Conservation (phyloP, 2,797 vertebrate species). For the Loriculus beryllinus region DNA sequence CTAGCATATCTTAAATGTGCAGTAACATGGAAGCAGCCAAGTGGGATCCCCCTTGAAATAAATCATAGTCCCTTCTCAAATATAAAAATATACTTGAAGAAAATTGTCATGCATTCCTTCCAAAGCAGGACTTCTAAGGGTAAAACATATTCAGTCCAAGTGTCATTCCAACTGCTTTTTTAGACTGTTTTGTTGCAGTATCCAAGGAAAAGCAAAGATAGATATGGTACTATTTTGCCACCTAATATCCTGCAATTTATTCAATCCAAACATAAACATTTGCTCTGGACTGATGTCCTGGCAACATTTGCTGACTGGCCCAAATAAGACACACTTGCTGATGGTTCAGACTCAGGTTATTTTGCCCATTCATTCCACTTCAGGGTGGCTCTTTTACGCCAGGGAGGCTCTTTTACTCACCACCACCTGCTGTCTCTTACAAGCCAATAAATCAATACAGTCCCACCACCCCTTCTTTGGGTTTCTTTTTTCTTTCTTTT, state of each 20-base stretch:
- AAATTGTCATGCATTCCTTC: background rate
- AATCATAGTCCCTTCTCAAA: background rate
- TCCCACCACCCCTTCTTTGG: background rate
- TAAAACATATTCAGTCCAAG: background rate
- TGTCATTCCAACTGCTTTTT: background rate
- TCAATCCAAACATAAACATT: conserved; percentile 19
- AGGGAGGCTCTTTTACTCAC: background rate
- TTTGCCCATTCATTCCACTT: background rate
- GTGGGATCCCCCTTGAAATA: background rate
- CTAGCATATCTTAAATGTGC: background rate
- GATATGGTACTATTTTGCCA: background rate
- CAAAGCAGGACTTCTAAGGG: conserved; percentile 9
- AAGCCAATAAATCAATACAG: background rate
- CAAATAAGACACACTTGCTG: background rate
- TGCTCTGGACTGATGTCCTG: conserved; percentile 21
- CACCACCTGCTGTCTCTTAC: background rate
- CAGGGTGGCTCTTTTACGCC: background rate
- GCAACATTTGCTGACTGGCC: background rate
- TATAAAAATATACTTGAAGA: background rate
- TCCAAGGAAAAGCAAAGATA: conserved; percentile 33
- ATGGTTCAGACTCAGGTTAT: background rate
- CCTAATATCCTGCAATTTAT: conserved; percentile 13
- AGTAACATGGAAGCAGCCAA: background rate
- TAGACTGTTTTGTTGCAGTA: conserved; percentile 18
- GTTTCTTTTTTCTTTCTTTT: background rate